Evolutionary conservation across 1,140 invertebrate genomes (phyloP).

Genomic region (Mesaphorura yosii): DNA sequence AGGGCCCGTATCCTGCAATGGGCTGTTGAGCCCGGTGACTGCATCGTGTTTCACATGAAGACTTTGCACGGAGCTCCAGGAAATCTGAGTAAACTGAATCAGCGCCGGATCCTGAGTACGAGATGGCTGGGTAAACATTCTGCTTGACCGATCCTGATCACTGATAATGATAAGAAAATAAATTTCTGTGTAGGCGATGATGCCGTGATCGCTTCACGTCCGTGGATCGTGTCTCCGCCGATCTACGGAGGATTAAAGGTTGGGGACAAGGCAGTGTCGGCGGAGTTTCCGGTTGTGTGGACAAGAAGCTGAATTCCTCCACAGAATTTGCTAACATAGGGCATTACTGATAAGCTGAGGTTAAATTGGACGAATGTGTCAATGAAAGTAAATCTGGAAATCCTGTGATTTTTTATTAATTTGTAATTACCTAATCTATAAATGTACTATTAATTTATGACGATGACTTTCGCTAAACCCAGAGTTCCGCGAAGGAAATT

Average conservation of each 20-base stretch:
- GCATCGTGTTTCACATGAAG: conserved; percentile 1
- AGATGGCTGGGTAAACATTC: conserved; percentile 1
- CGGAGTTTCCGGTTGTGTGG: not conserved
- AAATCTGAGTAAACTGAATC: not conserved
- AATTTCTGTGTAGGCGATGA: not conserved
- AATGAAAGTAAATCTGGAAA: too few relatives aligned
- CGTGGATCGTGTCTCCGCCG: not conserved
- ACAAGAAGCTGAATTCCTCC: not conserved
- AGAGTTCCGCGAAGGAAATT: too few relatives aligned
- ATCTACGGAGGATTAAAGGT: not conserved
- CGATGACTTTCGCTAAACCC: too few relatives aligned
- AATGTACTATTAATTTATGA: too few relatives aligned
- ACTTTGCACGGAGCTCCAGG: conserved; percentile 1
- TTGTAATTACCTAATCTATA: too few relatives aligned
- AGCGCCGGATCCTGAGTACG: not conserved
- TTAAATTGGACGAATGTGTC: too few relatives aligned
- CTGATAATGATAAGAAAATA: not conserved
- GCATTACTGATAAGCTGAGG: too few relatives aligned
- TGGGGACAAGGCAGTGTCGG: not conserved
- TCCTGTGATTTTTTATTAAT: too few relatives aligned
- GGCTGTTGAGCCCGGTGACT: not conserved
- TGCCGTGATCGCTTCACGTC: not conserved
- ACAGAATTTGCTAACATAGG: too few relatives aligned
- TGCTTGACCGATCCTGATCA: not conserved
- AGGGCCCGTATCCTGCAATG: not conserved